Percentiles rank a stretch among this genome's conserved stretches.
Evolutionary conservation across 1,140 invertebrate species (phyloP).

Genomic region (Rhynchophorus ferrugineus): DNA sequence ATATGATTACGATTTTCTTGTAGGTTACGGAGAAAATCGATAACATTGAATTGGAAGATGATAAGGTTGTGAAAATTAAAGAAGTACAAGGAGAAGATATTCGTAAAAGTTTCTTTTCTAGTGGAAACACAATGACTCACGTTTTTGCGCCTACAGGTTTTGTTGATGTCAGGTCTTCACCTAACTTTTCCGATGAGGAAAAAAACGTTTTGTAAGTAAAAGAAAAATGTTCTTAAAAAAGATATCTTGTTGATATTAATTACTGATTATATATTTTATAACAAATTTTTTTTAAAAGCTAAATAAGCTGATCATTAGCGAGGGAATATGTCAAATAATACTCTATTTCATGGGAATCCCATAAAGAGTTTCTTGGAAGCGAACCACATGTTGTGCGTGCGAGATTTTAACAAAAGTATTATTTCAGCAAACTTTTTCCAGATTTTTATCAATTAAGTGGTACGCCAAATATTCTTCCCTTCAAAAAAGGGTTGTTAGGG

Average conservation of each 20-base stretch:
- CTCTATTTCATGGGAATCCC: too few species aligned
- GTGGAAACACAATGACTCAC: conserved; percentile 17
- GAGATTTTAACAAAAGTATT: too few species aligned
- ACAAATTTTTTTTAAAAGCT: too few species aligned
- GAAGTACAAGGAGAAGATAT: conserved; percentile 25
- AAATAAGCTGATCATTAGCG: too few species aligned
- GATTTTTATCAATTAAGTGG: too few species aligned
- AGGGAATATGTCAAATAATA: too few species aligned
- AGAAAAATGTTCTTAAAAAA: background rate
- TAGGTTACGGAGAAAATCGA: conserved; percentile 27
- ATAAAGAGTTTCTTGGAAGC: too few species aligned
- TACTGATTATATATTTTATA: too few species aligned
- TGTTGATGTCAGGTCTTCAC: conserved; percentile 31
- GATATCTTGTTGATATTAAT: background rate
- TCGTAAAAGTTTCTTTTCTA: conserved; percentile 11
- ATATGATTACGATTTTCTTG: background rate
- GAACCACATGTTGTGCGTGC: too few species aligned
- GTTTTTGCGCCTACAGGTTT: conserved; percentile 35
- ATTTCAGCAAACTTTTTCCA: too few species aligned
- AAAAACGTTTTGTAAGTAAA: conserved; percentile 24
- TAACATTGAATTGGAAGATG: conserved; percentile 35
- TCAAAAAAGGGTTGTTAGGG: too few species aligned
- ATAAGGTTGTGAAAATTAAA: conserved; percentile 31
- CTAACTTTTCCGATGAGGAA: conserved; percentile 5
- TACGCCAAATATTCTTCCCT: too few species aligned